phyloP scores from a whole-genome alignment of 1,140 invertebrate species.

The Eriosoma lanigerum region DNA sequence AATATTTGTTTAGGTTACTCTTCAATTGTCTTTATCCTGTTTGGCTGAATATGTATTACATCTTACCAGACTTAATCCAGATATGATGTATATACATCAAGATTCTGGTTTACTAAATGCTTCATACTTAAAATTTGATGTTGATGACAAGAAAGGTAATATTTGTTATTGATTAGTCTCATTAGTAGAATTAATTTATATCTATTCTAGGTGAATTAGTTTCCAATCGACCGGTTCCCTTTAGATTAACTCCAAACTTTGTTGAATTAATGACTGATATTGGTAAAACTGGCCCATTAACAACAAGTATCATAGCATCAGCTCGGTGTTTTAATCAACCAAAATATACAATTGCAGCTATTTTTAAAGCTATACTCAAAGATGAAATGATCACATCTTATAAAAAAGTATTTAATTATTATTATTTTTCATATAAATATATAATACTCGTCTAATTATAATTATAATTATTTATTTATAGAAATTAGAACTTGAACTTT shows the following conservation, averaged over 20 bases:
- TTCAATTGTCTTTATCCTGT: constrained; percentile 85
- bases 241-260: constrained; percentile 93
- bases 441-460: not conserved
- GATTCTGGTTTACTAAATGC: constrained; percentile 94
- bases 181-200: constrained; percentile 2
- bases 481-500: constrained; percentile 47
- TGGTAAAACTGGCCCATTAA: constrained; percentile 86
- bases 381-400: constrained; percentile 93
- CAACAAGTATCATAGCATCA: constrained; percentile 88
- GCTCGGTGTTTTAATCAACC: constrained; percentile 92
- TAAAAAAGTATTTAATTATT: constrained; percentile 69
- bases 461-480: not conserved
- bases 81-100: constrained; percentile 98
- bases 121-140: constrained; percentile 95
- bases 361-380: constrained; percentile 84
- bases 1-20: constrained; percentile 71
- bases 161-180: constrained; percentile 35
- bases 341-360: constrained; percentile 88
- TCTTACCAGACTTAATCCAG: constrained; percentile 89
- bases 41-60: constrained; percentile 96
- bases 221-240: constrained; percentile 89
- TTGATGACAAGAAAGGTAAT: constrained; percentile 84
- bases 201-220: constrained; percentile 76
- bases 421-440: not conserved
- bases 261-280: constrained; percentile 86